A percentile compares a stretch with the other conserved stretches of the same genome.
These are phyloP conservation scores for Belgica antarctica DNA, from an alignment of 2,888 invertebrate genomes.

Conservation along the genomic window DNA sequence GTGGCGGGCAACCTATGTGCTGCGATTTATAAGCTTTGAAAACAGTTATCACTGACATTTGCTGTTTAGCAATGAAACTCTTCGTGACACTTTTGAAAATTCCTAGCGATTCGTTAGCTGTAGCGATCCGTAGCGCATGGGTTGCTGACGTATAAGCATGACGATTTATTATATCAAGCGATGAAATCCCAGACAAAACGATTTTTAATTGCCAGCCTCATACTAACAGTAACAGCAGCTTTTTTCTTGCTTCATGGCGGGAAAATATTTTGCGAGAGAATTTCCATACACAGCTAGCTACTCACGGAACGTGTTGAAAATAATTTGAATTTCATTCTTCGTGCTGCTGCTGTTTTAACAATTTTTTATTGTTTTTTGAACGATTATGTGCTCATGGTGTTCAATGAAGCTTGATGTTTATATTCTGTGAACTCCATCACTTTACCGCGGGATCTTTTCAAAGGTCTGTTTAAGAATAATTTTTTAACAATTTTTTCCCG, in stretches of 20 bases:
- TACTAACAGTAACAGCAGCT: background rate
- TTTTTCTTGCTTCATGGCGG: background rate
- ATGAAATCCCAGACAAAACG: conserved; percentile 42
- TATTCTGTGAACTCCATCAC: background rate
- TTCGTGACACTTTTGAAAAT: no score
- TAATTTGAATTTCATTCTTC: conserved; percentile 31
- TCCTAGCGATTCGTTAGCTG: no score
- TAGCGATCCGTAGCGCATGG: no score
- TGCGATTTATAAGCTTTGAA: no score
- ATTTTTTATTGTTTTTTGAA: background rate
- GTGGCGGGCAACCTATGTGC: conserved; percentile 14
- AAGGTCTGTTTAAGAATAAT: background rate
- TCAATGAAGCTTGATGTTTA: conserved; percentile 5
- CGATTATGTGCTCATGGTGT: background rate
- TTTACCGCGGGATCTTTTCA: background rate
- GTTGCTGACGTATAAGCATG: background rate
- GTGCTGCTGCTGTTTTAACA: background rate
- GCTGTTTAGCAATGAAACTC: no score
- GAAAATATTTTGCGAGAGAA: background rate
- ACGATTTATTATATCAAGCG: conserved; percentile 40
- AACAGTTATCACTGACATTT: no score
- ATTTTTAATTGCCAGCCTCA: conserved; percentile 41
- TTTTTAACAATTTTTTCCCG: conserved; percentile 6
- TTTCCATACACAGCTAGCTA: conserved; percentile 15
- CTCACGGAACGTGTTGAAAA: conserved; percentile 39